These are phyloP conservation scores for Microctenopoma lineatum DNA, from an alignment of 2,797 vertebrate species.

Conservation along the genomic window DNA sequence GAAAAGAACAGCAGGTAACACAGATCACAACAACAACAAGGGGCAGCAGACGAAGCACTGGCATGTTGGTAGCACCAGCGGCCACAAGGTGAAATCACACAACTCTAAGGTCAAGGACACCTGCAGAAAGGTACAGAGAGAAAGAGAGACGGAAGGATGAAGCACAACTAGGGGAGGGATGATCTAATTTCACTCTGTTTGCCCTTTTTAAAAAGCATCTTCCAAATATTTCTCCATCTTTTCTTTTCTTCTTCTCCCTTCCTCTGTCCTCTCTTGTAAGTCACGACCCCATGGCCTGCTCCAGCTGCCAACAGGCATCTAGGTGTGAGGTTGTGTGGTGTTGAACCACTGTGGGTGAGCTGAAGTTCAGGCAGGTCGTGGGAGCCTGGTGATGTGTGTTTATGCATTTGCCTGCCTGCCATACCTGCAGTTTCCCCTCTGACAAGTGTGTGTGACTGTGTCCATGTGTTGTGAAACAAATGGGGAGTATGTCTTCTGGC, in stretches of 20 bases:
- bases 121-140: too few species aligned
- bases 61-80: too few species aligned
- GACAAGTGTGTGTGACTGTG: slow-evolving; percentile 67
- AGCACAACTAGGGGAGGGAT: too few species aligned
- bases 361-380: slow-evolving; percentile 71
- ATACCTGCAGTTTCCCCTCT: slow-evolving; percentile 59
- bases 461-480: slow-evolving; percentile 79
- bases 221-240: background rate
- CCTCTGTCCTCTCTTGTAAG: slow-evolving; percentile 11
- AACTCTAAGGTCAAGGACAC: too few species aligned
- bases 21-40: too few species aligned
- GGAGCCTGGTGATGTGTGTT: slow-evolving; percentile 41
- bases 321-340: slow-evolving; percentile 65
- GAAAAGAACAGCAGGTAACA: too few species aligned
- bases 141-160: too few species aligned
- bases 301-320: slow-evolving; percentile 51
- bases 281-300: slow-evolving; percentile 45
- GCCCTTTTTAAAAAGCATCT: too few species aligned
- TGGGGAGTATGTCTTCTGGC: slow-evolving; percentile 71
- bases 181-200: background rate
- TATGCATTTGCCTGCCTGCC: slow-evolving; percentile 48
- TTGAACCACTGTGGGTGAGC: slow-evolving; percentile 64
- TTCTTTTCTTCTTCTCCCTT: background rate
- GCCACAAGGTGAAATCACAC: too few species aligned
- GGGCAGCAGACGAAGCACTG: too few species aligned